Evolutionary conservation across 1,140 invertebrate species (phyloP).

Genomic region (Medauroidea extradentata): DNA sequence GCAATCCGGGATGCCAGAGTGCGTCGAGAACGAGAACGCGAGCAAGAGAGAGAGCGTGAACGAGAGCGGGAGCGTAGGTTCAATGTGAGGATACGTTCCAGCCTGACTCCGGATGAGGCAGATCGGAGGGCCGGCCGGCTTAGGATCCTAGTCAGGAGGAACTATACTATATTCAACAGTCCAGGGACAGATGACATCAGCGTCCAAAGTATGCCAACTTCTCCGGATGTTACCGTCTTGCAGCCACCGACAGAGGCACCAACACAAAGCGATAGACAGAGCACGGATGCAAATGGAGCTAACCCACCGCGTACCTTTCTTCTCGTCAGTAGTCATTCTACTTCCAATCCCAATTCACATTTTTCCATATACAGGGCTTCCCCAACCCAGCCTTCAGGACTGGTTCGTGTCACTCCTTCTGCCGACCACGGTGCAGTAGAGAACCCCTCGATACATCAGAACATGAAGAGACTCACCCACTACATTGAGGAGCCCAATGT

Average conservation of each 20-base stretch:
- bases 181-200: too few relatives aligned
- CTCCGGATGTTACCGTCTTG: not conserved
- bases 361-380: too few relatives aligned
- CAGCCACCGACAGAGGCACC: not conserved
- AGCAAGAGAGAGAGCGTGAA: not conserved
- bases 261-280: not conserved
- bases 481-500: conserved; percentile 84
- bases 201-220: too few relatives aligned
- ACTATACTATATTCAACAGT: not conserved
- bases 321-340: too few relatives aligned
- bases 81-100: not conserved
- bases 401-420: not conserved
- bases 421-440: not conserved
- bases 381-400: too few relatives aligned
- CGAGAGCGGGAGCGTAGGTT: not conserved
- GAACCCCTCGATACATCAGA: conserved; percentile 52
- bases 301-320: too few relatives aligned
- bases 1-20: conserved; percentile 59
- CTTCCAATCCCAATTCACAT: too few relatives aligned
- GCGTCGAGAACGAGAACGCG: conserved; percentile 47
- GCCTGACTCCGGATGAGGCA: not conserved
- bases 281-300: not conserved
- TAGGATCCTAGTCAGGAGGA: not conserved
- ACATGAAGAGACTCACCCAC: conserved; percentile 73
- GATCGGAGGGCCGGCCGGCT: not conserved